Base-by-base conservation (phyloP, 2,888 invertebrate genomes). In the Pristionchus arcanus region DNA sequence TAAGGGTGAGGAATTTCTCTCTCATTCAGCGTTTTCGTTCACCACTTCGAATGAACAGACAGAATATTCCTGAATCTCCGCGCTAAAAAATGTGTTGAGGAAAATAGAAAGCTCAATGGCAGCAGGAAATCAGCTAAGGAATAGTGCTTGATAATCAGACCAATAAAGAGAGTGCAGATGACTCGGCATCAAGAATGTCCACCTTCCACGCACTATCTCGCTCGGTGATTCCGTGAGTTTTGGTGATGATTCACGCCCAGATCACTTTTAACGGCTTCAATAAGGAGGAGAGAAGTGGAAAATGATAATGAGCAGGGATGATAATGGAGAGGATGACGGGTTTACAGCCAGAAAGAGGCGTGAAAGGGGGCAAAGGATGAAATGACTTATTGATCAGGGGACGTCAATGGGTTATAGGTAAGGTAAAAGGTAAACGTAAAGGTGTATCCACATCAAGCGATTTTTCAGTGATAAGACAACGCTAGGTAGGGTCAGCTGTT, bases 261-360 rank as follows among this genome's bases (percentile, higher is more conserved):
- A 16, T 63, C 63, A 19, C 63, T n/a, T 68, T 68, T 68, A n/a
- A 68, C 28, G 28, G 68, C 25, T 28, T 25, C 2, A 68, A 31
- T 68, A 37, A 37, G 77, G 77, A 42, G 21, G 5, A 15, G 25
- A 25, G 77, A 77, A n/a, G 15, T 34, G 77, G 42, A 42, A 21
- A 25, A 42, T 25, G 77, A 42, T 42, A 77, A 77, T 42, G 77
- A 77, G 42, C 42, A 66, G 66, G 13, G 66, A 71, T 71, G 19
- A 31, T n/a, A 15, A 21, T 19, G 13, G 21, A 28, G 81, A 81
- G 81, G 81, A 81, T 81, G 81, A 81, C 81, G 28, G 81, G 49
- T 81, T 53, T 81, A 81, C 81, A 77, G 42, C 42, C 42, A 25
- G 15, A 37, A 21, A 5, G 21, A 25, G 42, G 25, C 15, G 77